A percentile compares a stretch with the other conserved stretches of the same genome.
Conservation (phyloP, 2,888 invertebrate species). For the Drosophila mimica region DNA sequence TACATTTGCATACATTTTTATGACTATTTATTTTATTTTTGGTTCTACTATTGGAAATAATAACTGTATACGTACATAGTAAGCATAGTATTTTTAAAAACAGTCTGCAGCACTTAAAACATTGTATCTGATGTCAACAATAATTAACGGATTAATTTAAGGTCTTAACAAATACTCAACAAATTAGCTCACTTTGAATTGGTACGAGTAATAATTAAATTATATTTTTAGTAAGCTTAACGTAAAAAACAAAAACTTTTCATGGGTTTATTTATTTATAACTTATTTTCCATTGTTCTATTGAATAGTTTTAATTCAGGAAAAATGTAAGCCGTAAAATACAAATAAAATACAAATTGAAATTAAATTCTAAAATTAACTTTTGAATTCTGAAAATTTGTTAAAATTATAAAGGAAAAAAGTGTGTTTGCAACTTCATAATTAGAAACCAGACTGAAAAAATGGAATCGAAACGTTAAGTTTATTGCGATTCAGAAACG, state of each 20-base stretch:
- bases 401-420: neutral
- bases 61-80: neutral
- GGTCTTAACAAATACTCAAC: neutral
- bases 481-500: neutral
- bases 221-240: neutral
- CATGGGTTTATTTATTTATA: neutral
- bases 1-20: neutral
- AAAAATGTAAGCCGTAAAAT: neutral
- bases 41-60: neutral
- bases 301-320: neutral
- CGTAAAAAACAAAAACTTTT: neutral
- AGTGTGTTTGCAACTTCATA: neutral
- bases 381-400: neutral
- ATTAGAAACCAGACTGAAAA: no score
- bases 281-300: neutral
- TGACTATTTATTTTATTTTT: neutral
- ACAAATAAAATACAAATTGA: neutral
- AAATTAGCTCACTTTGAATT: no score
- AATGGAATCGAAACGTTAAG: no score
- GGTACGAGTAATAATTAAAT: neutral
- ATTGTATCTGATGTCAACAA: neutral
- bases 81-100: neutral
- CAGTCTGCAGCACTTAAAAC: neutral
- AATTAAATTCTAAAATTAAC: neutral
- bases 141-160: neutral